Percentiles rank a stretch among this genome's conserved stretches.
Conservation (phyloP, 1,140 invertebrate genomes). For the Bursaphelenchus mucronatus region DNA sequence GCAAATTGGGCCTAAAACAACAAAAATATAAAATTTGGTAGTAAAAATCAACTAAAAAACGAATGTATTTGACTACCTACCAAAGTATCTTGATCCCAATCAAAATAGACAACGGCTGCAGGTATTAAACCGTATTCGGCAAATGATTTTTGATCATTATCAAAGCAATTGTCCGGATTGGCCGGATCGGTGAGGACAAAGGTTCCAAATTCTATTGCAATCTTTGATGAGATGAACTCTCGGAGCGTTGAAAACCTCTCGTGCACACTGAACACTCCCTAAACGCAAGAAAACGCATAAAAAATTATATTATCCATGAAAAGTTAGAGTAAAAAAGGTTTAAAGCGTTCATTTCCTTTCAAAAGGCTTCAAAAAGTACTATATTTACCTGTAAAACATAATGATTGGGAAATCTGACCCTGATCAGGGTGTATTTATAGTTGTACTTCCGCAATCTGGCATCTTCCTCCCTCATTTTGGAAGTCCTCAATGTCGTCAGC, state of each 20-base stretch:
- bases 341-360: background rate
- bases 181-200: slow-evolving; percentile 21
- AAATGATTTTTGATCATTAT: slow-evolving; percentile 24
- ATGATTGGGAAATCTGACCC: slow-evolving; percentile 44
- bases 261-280: slow-evolving; percentile 44
- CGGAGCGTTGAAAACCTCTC: slow-evolving; percentile 27
- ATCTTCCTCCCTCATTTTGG: slow-evolving; percentile 40
- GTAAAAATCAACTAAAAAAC: slow-evolving; percentile 10
- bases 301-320: too few species aligned
- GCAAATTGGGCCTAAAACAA: background rate
- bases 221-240: slow-evolving; percentile 26
- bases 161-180: slow-evolving; percentile 9
- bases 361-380: slow-evolving; percentile 20
- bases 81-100: slow-evolving; percentile 35
- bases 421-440: slow-evolving; percentile 45
- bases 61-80: slow-evolving; percentile 15
- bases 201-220: slow-evolving; percentile 20
- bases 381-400: slow-evolving; percentile 35
- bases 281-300: too few species aligned
- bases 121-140: slow-evolving; percentile 36
- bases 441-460: slow-evolving; percentile 3
- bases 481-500: slow-evolving; percentile 38
- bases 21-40: slow-evolving; percentile 1
- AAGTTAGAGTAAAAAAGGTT: too few species aligned
- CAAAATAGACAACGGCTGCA: slow-evolving; percentile 37